These are phyloP conservation scores for Blomia tropicalis DNA, from an alignment of 2,888 invertebrate genomes.

Conservation along the genomic window DNA sequence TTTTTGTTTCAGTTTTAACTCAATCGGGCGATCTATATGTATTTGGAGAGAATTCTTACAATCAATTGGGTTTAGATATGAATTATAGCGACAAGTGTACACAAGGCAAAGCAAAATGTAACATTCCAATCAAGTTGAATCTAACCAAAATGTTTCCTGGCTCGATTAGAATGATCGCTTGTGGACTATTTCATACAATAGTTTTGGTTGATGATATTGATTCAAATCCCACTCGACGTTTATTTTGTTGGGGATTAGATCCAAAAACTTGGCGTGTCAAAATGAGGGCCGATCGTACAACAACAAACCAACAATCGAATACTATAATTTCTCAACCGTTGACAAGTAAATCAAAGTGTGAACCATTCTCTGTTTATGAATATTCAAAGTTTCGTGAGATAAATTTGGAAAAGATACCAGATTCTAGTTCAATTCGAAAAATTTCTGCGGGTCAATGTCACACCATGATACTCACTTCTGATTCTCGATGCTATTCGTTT, in stretches of 20 bases:
- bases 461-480: conserved; percentile 53
- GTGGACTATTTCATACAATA: conserved; percentile 14
- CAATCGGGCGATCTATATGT: conserved; percentile 48
- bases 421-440: too few species aligned
- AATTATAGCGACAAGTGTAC: conserved; percentile 29
- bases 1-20: conserved; percentile 1
- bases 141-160: background rate
- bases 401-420: background rate
- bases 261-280: conserved; percentile 12
- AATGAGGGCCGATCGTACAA: background rate
- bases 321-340: background rate
- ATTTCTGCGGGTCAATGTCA: conserved; percentile 58
- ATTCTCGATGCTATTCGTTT: conserved; percentile 61
- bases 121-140: conserved; percentile 11
- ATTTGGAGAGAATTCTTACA: conserved; percentile 52
- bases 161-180: background rate
- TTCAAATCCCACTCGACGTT: too few species aligned
- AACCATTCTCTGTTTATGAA: background rate
- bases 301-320: background rate
- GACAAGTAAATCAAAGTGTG: background rate
- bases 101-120: conserved; percentile 11
- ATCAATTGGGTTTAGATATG: conserved; percentile 49
- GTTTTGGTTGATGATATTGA: background rate
- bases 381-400: conserved; percentile 7
- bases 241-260: conserved; percentile 14